Evolutionary conservation across 2,113 vertebrate species (phyloP).

Genomic region (Anguilla rostrata): DNA sequence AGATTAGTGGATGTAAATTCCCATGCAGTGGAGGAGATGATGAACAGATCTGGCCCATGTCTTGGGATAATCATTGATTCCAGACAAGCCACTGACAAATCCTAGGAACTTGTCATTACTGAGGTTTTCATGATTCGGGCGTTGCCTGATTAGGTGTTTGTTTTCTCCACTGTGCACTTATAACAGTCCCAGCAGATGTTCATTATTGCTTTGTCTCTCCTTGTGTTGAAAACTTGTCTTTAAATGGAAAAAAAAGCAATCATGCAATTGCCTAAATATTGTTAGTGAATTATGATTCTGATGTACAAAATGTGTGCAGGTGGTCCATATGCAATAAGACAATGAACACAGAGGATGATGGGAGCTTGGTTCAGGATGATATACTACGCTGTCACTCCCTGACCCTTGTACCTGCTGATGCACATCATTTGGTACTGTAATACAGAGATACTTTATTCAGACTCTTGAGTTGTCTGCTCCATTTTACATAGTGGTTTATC

Average conservation of each 20-base stretch:
- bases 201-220: background rate
- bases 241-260: background rate
- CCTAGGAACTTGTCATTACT: background rate
- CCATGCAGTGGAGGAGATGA: background rate
- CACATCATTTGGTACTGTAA: background rate
- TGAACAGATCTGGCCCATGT: background rate
- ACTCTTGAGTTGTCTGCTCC: no score
- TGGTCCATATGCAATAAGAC: background rate
- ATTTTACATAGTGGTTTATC: no score
- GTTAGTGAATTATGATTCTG: background rate
- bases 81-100: background rate
- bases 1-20: background rate
- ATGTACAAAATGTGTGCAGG: background rate
- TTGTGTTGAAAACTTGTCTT: background rate
- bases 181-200: background rate
- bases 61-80: background rate
- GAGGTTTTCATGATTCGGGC: background rate
- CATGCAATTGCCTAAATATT: background rate
- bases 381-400: background rate
- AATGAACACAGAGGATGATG: background rate
- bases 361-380: background rate
- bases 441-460: background rate
- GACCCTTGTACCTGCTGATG: background rate
- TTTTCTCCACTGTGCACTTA: background rate
- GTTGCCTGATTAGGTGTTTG: background rate